A percentile compares a stretch with the other conserved stretches of the same genome.
Conservation (phyloP, 35 echinoderm and acorn worm species). For the Holothuria glaberrima region DNA sequence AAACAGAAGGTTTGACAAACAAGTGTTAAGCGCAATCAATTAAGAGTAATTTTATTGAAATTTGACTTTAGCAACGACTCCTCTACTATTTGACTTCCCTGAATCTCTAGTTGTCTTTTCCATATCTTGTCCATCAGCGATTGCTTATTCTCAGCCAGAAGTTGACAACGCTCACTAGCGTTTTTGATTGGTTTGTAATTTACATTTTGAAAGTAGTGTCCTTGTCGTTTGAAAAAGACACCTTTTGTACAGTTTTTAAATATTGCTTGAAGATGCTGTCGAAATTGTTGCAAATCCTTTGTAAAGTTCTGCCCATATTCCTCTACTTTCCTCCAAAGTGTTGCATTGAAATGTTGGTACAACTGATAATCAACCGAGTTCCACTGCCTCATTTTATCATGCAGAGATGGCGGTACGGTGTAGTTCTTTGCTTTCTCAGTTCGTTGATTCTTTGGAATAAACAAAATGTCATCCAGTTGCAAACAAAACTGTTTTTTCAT, state of each 20-base stretch:
- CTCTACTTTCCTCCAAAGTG: slow-evolving; percentile 51
- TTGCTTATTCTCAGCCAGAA: background rate
- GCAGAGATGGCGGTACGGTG: background rate
- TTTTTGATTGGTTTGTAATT: background rate
- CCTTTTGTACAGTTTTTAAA: background rate
- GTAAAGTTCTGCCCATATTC: slow-evolving; percentile 43
- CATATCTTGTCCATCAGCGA: background rate
- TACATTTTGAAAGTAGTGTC: slow-evolving; percentile 3
- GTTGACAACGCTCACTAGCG: background rate
- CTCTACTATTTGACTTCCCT: no score
- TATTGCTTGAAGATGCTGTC: background rate
- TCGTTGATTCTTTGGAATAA: slow-evolving; percentile 62
- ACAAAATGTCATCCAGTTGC: no score
- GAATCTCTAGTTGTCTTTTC: slow-evolving; percentile 3
- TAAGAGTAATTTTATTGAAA: no score
- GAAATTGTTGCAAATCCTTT: slow-evolving; percentile 21
- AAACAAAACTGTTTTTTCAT: slow-evolving; percentile 56
- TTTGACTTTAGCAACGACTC: no score
- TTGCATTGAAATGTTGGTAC: slow-evolving; percentile 17
- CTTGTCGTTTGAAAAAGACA: background rate
- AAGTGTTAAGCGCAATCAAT: no score
- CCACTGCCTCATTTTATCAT: background rate
- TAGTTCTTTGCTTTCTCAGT: background rate
- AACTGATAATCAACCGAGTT: no score
- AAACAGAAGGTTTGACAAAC: no score